phyloP scores from a whole-genome alignment of 2,797 vertebrate genomes.

The Trichosurus vulpecula region DNA sequence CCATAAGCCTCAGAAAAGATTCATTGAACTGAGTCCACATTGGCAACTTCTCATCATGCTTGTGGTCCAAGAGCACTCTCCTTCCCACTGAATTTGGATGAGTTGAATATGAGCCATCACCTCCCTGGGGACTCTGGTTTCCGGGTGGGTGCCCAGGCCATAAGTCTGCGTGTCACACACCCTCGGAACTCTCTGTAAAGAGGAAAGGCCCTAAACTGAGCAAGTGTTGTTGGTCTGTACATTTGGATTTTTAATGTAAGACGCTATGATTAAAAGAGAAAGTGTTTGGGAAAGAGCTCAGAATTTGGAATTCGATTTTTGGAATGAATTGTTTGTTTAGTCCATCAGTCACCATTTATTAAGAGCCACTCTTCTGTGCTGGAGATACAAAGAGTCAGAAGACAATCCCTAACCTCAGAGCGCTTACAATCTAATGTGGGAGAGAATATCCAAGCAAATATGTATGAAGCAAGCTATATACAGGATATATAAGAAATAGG shows the following conservation, averaged over 20 bases:
- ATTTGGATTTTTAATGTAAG: slow-evolving; percentile 48
- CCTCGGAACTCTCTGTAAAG: neutral
- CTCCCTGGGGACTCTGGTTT: slow-evolving; percentile 38
- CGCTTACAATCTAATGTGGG: neutral
- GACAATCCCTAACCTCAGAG: neutral
- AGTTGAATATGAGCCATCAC: neutral
- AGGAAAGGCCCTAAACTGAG: neutral
- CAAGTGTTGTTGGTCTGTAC: neutral
- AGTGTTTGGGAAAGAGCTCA: slow-evolving; percentile 1
- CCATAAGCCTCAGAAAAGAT: slow-evolving; percentile 17
- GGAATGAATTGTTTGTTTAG: neutral
- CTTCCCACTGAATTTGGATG: neutral
- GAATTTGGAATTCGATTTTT: slow-evolving; percentile 49
- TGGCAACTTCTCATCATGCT: neutral
- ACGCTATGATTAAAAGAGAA: neutral
- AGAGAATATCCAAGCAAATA: neutral
- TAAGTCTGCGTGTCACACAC: neutral
- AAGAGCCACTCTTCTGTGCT: neutral
- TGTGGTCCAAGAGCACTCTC: slow-evolving; percentile 6
- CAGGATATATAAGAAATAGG: neutral
- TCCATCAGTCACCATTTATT: neutral
- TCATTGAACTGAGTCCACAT: neutral
- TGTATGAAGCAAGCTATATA: neutral
- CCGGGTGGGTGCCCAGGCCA: neutral
- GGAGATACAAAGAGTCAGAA: neutral